Evolutionary conservation across 2,113 vertebrate genomes (phyloP).

Genomic region (Sciurus niger): DNA sequence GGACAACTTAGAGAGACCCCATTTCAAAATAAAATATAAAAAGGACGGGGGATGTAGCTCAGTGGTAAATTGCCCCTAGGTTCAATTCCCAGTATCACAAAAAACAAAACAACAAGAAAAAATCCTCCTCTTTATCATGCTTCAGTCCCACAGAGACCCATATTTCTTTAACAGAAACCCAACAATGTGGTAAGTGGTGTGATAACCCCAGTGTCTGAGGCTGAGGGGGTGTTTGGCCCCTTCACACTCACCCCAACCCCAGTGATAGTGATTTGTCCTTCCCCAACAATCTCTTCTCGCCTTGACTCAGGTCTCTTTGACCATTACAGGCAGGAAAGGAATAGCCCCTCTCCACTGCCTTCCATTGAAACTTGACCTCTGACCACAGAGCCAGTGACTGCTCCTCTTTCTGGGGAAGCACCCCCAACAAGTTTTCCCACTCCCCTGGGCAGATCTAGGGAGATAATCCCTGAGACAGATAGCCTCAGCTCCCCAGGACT

Average conservation of each 20-base stretch:
- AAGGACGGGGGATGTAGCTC: too few relatives aligned
- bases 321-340: neutral
- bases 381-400: neutral
- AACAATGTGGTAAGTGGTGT: neutral
- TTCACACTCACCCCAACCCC: accelerated
- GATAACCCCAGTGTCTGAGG: neutral
- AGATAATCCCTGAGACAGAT: neutral
- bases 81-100: neutral
- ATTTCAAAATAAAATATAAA: too few relatives aligned
- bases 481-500: neutral
- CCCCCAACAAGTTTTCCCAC: neutral
- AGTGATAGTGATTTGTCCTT: neutral
- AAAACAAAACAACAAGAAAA: neutral
- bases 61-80: too few relatives aligned
- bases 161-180: neutral
- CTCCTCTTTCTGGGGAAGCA: neutral
- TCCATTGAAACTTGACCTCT: neutral
- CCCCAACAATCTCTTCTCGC: neutral
- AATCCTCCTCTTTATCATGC: neutral
- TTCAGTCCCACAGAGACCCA: neutral
- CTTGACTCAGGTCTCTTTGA: neutral
- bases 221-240: too few relatives aligned
- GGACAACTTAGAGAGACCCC: too few relatives aligned
- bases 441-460: neutral
- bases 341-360: neutral